These are phyloP conservation scores for Centruroides sculpturatus DNA, from an alignment of 1,140 invertebrate genomes.

Conservation along the genomic window DNA sequence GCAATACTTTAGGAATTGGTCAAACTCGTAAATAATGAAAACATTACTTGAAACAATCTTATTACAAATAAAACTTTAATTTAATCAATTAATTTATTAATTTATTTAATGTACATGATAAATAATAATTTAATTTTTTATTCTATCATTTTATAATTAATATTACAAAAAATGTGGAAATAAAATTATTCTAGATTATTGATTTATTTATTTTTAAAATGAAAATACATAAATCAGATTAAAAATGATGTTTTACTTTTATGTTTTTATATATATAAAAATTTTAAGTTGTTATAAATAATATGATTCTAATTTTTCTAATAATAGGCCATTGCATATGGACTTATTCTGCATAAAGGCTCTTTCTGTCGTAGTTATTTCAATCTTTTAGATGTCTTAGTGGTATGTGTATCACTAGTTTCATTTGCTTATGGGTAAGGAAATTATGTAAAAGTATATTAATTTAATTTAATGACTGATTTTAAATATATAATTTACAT, in stretches of 20 bases:
- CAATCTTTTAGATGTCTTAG: constrained; percentile 94
- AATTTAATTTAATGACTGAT: too few species aligned
- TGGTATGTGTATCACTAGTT: constrained; percentile 93
- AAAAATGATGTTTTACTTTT: constrained; percentile 4
- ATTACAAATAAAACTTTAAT: too few species aligned
- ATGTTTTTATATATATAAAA: constrained; percentile 1
- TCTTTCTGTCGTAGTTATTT: constrained; percentile 97
- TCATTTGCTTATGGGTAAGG: constrained; percentile 82
- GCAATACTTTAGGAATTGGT: too few species aligned
- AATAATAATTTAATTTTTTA: too few species aligned
- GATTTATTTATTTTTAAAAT: background rate
- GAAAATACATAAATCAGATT: background rate
- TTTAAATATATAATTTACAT: too few species aligned
- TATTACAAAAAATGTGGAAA: too few species aligned
- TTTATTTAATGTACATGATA: too few species aligned
- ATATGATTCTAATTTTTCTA: background rate
- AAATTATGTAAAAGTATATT: background rate
- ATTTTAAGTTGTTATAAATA: background rate
- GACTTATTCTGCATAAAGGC: constrained; percentile 91
- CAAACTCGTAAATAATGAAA: too few species aligned
- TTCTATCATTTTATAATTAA: too few species aligned
- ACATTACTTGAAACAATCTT: too few species aligned
- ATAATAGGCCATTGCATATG: constrained; percentile 72
- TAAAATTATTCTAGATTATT: too few species aligned
- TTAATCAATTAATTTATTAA: too few species aligned